phyloP scores from a whole-genome alignment of 2,797 vertebrate species.

The Adrianichthys oophorus region DNA sequence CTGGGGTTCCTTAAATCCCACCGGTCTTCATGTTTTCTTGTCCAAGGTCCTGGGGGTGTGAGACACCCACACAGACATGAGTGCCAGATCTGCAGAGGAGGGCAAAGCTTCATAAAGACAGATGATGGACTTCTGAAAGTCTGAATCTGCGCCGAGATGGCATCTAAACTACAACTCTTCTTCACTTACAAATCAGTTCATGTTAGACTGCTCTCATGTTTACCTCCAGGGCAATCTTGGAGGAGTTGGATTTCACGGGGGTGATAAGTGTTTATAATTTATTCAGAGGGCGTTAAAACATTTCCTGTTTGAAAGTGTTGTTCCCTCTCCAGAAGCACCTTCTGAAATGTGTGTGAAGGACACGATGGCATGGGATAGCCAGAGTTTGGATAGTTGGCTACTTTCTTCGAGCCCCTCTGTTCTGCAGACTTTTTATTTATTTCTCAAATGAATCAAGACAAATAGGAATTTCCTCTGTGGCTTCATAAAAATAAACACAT shows the following conservation, averaged over 20 bases:
- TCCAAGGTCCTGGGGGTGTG: slow-evolving; percentile 31
- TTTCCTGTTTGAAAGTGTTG: slow-evolving; percentile 17
- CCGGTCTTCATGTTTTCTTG: slow-evolving; percentile 24
- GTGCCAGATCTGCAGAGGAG: slow-evolving; percentile 49
- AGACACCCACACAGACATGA: slow-evolving; percentile 59
- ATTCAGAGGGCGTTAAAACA: slow-evolving; percentile 12
- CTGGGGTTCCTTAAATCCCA: slow-evolving; percentile 22
- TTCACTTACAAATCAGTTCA: slow-evolving; percentile 7
- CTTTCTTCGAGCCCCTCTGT: too few species aligned
- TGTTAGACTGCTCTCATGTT: slow-evolving; percentile 6
- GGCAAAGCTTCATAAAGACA: slow-evolving; percentile 37
- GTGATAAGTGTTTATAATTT: slow-evolving; percentile 10
- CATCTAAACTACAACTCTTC: neutral
- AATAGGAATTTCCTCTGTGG: too few species aligned
- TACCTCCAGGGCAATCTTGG: slow-evolving; percentile 6
- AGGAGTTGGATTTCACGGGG: neutral
- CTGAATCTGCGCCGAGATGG: slow-evolving; percentile 13
- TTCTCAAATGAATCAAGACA: too few species aligned
- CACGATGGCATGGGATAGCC: slow-evolving; percentile 4
- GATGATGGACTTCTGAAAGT: slow-evolving; percentile 34
- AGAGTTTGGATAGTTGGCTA: slow-evolving; percentile 2
- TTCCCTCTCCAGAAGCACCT: slow-evolving; percentile 7
- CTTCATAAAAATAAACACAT: too few species aligned
- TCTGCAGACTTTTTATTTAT: too few species aligned
- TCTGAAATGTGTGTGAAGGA: slow-evolving; percentile 6